Percentiles rank a stretch among this genome's conserved stretches.
phyloP scores from a whole-genome alignment of 2,888 invertebrate species.

The Theretra japonica region DNA sequence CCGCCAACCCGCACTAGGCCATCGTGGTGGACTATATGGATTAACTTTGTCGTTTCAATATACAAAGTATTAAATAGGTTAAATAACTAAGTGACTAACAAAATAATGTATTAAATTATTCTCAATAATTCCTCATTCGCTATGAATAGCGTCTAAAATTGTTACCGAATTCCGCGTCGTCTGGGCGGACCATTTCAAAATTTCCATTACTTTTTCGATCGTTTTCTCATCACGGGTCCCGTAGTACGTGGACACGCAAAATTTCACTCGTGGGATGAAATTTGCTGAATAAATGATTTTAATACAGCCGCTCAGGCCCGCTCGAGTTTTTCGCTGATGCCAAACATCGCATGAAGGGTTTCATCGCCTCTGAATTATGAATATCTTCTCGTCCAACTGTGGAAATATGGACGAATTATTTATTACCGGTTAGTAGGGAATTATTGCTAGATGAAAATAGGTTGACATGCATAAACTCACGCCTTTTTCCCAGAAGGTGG shows the following conservation, averaged over 20 bases:
- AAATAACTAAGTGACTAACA: too few relatives aligned
- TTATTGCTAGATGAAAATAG: not conserved
- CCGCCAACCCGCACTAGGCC: too few relatives aligned
- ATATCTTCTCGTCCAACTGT: conserved; percentile 33
- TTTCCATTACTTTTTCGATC: conserved; percentile 38
- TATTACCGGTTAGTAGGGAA: not conserved
- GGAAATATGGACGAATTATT: conserved; percentile 1
- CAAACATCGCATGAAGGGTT: conserved; percentile 44
- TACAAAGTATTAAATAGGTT: too few relatives aligned
- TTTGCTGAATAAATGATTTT: conserved; percentile 58
- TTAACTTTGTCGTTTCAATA: too few relatives aligned
- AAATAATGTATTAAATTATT: not conserved
- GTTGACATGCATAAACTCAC: too few relatives aligned
- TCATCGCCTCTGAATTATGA: conserved; percentile 65
- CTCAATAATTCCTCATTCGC: not conserved
- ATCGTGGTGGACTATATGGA: too few relatives aligned
- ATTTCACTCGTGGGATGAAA: conserved; percentile 51
- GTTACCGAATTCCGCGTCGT: not conserved
- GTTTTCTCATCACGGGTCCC: conserved; percentile 27
- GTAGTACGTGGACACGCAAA: conserved; percentile 38
- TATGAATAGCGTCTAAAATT: not conserved
- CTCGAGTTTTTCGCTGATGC: conserved; percentile 44
- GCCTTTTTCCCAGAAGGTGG: too few relatives aligned
- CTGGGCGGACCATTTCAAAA: conserved; percentile 26
- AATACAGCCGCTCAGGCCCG: conserved; percentile 44